Conservation (phyloP, 2,888 invertebrate genomes). For the Heliconius charithonia region DNA sequence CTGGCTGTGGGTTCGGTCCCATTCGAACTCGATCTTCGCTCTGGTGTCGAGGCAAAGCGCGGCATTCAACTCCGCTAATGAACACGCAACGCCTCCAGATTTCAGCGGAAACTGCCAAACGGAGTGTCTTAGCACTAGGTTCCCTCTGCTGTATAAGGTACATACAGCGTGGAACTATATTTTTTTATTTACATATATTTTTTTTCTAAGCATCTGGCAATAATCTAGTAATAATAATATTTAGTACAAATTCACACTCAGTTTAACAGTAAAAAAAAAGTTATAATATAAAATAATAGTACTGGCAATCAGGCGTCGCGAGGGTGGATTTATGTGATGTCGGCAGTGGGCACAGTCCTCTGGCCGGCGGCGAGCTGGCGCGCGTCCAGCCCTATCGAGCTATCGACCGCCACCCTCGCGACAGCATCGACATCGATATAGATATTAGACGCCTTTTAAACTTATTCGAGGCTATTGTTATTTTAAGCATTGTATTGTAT, state of each 20-base stretch:
- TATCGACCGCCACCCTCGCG: conserved; percentile 50
- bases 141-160: too few relatives aligned
- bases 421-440: conserved; percentile 45
- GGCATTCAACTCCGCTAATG: too few relatives aligned
- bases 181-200: too few relatives aligned
- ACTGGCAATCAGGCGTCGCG: conserved; percentile 55
- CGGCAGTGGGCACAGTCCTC: conserved; percentile 58
- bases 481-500: conserved; percentile 14
- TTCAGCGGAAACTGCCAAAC: too few relatives aligned
- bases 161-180: too few relatives aligned
- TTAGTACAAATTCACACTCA: neutral
- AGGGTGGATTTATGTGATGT: conserved; percentile 75
- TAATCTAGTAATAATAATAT: neutral
- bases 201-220: neutral
- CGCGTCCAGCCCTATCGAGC: conserved; percentile 80
- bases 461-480: conserved; percentile 36
- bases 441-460: conserved; percentile 35
- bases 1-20: too few relatives aligned
- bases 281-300: conserved; percentile 9
- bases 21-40: too few relatives aligned
- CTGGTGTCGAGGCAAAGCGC: too few relatives aligned
- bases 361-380: conserved; percentile 71
- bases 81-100: too few relatives aligned
- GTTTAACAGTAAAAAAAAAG: conserved; percentile 1
- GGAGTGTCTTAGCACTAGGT: too few relatives aligned